Conservation (phyloP, 2,797 vertebrate species). For the Pangasius macronema region DNA sequence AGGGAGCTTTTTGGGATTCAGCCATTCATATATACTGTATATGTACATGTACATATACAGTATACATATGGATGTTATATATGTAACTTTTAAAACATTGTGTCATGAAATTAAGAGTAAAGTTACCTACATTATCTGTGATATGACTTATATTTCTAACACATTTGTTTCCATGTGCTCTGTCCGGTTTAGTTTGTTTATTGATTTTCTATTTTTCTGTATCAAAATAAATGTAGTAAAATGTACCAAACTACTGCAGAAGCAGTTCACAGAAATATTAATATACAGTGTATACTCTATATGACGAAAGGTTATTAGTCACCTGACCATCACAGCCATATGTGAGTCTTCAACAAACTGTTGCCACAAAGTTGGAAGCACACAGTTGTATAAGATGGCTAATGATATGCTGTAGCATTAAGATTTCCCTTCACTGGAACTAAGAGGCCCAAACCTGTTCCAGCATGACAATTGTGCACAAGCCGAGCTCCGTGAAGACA, state of each 20-base stretch:
- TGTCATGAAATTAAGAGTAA: background rate
- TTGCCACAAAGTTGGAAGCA: background rate
- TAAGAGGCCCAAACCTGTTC: background rate
- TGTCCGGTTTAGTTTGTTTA: background rate
- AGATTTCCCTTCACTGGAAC: background rate
- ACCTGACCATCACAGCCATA: background rate
- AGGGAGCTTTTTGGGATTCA: background rate
- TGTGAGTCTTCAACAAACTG: background rate
- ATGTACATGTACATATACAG: too few species aligned
- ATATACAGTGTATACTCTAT: background rate
- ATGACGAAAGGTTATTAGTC: background rate
- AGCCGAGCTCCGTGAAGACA: too few species aligned
- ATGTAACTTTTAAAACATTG: background rate
- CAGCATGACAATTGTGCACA: background rate
- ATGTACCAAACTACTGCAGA: too few species aligned
- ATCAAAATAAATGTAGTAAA: too few species aligned
- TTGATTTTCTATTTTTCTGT: too few species aligned
- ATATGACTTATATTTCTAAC: background rate
- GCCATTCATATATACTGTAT: background rate
- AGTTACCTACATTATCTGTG: background rate
- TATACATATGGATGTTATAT: too few species aligned
- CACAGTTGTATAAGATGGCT: background rate
- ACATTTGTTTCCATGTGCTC: background rate
- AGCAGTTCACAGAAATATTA: too few species aligned
- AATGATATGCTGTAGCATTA: background rate